A percentile compares a stretch with the other conserved stretches of the same genome.
Evolutionary conservation across 2,113 vertebrate genomes (phyloP).

Genomic region (Cathartes aura): DNA sequence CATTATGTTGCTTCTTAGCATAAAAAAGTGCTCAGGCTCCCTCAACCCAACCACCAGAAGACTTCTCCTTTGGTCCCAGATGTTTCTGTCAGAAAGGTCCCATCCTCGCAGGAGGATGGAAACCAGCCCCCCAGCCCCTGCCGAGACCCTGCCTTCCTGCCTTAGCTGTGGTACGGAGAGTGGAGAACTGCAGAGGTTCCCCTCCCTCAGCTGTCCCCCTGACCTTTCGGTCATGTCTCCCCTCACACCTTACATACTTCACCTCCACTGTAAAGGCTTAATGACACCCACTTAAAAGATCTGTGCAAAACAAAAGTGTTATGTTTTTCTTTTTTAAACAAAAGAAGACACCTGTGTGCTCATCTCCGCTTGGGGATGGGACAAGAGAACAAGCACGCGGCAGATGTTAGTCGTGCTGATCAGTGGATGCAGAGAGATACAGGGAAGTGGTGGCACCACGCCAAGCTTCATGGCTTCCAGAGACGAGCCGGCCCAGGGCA

Average conservation of each 20-base stretch:
- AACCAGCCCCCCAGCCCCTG: rapidly evolving
- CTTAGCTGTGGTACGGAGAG: background rate
- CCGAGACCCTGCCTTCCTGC: rapidly evolving
- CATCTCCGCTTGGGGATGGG: rapidly evolving
- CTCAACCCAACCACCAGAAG: background rate
- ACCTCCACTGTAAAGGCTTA: background rate
- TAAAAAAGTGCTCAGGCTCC: background rate
- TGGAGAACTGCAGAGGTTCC: background rate
- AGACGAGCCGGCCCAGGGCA: background rate
- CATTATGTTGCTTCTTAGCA: background rate
- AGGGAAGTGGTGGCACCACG: background rate
- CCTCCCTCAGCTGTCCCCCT: background rate
- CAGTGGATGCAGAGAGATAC: background rate
- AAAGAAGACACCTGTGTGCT: background rate
- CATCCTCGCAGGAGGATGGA: background rate
- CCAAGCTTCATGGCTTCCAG: rapidly evolving
- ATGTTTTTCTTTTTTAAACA: background rate
- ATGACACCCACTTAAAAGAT: background rate
- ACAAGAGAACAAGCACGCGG: background rate
- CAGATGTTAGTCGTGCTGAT: background rate
- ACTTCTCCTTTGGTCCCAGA: background rate
- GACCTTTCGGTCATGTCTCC: background rate
- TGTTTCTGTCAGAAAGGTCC: background rate
- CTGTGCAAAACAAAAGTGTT: background rate
- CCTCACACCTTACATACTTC: background rate